Evolutionary conservation across 2,888 invertebrate species (phyloP), one percentile per base, ranked within the genome.

Genomic region (Euphydryas editha): DNA sequence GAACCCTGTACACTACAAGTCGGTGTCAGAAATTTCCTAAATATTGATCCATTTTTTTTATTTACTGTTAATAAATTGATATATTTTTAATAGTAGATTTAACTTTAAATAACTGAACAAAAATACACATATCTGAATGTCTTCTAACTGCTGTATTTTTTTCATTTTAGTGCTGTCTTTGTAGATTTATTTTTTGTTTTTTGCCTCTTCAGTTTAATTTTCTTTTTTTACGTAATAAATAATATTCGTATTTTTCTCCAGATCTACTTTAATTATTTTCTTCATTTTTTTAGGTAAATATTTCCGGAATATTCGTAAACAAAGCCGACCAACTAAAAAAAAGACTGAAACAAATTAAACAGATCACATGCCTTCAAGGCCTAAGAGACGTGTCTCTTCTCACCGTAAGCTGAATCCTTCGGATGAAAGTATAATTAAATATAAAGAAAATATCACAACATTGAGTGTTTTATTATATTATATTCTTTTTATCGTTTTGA

Each of bases 1-100:
- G 97, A 97, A 83, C 96, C 97, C 49, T 97, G 97, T 83, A 97
- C 97, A 73, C 93, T 98, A 74, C 98, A 98, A 92, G 95, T 98
- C 54, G 97, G 97, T 63, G 98, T 98, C 87, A 94, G 97, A 70
- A 96, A 96, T 86, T 96, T 96, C 86, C 95, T 98, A 81, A 95
- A 95, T 65, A 94, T 98, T 75, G 95, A 95, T 67, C 94, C 95
- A 11, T 17, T 8, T n/a, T 21, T 51, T 39, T 30, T 7, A 11
- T n/a, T n/a, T 47, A n/a, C 24, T 49, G 37, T 17, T 11, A 47
- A 18, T 18, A 37, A 13, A 17, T 42, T 8, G 11, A 20, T 20
- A 11, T n/a, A n/a, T n/a, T n/a, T n/a, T n/a, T n/a, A n/a, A n/a
- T n/a, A n/a, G n/a, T n/a, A n/a, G n/a, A n/a, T n/a, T n/a, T n/a